phyloP scores from a whole-genome alignment of 2,797 vertebrate genomes.

The Scarus forsteni region DNA sequence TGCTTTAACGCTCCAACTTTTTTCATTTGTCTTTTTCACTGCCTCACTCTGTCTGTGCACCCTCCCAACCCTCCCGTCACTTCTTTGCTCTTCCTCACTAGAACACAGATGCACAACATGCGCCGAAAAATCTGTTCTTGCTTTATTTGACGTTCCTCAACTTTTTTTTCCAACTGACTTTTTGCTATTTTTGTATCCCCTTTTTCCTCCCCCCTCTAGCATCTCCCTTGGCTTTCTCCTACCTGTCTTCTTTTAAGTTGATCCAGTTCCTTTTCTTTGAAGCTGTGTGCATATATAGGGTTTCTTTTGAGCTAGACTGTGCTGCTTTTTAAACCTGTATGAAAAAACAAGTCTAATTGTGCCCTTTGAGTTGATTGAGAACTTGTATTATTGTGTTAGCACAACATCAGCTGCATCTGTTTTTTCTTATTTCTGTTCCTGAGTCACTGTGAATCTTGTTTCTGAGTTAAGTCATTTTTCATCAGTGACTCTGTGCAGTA shows the following conservation, averaged over 20 bases:
- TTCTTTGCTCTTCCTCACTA: constrained; percentile 16
- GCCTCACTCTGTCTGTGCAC: constrained; percentile 9
- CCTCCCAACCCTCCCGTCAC: background rate
- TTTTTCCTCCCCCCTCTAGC: background rate
- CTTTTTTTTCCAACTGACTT: constrained; percentile 12
- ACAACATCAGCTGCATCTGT: no score
- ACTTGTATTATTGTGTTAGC: background rate
- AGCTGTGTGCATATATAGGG: background rate
- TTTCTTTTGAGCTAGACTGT: background rate
- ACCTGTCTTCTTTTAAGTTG: constrained; percentile 14
- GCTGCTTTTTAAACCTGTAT: background rate
- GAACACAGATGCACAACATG: constrained; percentile 54
- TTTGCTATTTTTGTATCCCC: constrained; percentile 13
- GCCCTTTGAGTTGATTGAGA: background rate
- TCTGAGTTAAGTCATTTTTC: constrained; percentile 43
- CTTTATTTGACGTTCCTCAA: constrained; percentile 38
- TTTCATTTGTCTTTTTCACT: background rate
- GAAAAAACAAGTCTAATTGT: constrained; percentile 5
- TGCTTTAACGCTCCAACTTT: background rate
- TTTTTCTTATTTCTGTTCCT: no score
- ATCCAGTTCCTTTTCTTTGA: background rate
- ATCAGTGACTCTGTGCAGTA: constrained; percentile 13
- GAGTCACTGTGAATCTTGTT: constrained; percentile 17
- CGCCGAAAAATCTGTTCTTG: constrained; percentile 45
- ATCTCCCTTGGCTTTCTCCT: background rate